Percentiles rank a stretch among this genome's conserved stretches.
phyloP scores from a whole-genome alignment of 1,140 invertebrate species.

The Atta cephalotes region DNA sequence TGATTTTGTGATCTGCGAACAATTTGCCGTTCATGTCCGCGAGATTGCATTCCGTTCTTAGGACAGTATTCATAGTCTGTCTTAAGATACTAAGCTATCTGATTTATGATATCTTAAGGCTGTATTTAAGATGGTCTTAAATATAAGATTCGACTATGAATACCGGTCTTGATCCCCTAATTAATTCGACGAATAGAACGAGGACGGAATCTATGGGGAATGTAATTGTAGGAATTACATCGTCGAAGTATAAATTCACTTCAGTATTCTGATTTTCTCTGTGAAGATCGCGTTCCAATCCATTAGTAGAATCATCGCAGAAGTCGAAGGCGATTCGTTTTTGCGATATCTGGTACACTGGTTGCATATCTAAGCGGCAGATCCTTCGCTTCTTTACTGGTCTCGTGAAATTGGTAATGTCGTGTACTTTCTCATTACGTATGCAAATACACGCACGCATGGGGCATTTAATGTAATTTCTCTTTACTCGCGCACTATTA shows the following conservation, averaged over 20 bases:
- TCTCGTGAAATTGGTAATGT: constrained; percentile 63
- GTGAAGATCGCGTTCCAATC: constrained; percentile 15
- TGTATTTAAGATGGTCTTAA: too few relatives aligned
- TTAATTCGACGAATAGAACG: constrained; percentile 10
- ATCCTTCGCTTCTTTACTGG: not conserved
- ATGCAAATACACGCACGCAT: constrained; percentile 59
- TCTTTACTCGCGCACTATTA: constrained; percentile 71
- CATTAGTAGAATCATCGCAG: constrained; percentile 28
- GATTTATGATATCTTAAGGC: too few relatives aligned
- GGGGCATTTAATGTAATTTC: constrained; percentile 57
- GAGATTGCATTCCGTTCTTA: constrained; percentile 2
- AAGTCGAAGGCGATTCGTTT: not conserved
- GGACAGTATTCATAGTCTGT: not conserved
- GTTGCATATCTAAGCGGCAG: constrained; percentile 33
- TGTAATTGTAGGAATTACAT: constrained; percentile 8
- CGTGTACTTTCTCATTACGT: constrained; percentile 56
- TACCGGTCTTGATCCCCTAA: not conserved
- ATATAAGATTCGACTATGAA: too few relatives aligned
- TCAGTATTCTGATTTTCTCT: not conserved
- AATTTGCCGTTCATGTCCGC: not conserved
- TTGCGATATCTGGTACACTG: not conserved
- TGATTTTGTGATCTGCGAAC: not conserved
- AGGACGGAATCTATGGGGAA: not conserved
- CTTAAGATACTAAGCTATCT: too few relatives aligned
- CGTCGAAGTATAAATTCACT: constrained; percentile 10